A percentile compares a stretch with the other conserved stretches of the same genome.
phyloP scores from a whole-genome alignment of 2,888 invertebrate species.

The Drosophila recens region DNA sequence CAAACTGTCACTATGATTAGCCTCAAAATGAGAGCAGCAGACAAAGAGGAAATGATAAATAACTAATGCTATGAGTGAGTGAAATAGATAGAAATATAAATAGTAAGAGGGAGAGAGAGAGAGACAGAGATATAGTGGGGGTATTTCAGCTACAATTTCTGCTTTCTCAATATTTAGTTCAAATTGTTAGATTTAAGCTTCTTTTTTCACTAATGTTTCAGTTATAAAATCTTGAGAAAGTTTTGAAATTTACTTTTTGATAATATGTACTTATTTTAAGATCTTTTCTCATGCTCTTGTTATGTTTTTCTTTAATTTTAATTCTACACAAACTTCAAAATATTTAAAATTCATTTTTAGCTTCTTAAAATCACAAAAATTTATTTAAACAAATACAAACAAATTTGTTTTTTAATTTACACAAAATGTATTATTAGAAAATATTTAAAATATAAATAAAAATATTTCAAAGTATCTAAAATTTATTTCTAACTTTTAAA shows the following conservation, averaged over 20 bases:
- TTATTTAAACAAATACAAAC: too few species aligned
- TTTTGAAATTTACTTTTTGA: background rate
- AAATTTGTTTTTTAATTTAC: too few species aligned
- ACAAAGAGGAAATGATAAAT: background rate
- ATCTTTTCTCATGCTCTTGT: constrained; percentile 1
- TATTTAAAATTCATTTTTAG: too few species aligned
- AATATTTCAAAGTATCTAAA: background rate
- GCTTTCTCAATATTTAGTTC: constrained; percentile 36
- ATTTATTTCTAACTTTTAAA: background rate
- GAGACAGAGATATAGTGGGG: background rate
- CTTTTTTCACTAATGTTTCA: constrained; percentile 16
- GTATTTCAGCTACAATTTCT: background rate
- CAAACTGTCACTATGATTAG: constrained; percentile 28
- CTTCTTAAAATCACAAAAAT: too few species aligned
- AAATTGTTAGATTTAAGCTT: constrained; percentile 13
- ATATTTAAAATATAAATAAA: background rate
- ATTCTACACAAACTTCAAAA: too few species aligned
- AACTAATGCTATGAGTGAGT: background rate
- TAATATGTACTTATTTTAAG: background rate
- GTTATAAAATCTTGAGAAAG: constrained; percentile 11
- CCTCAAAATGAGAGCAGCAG: constrained; percentile 14
- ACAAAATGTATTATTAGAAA: background rate
- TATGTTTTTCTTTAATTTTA: background rate
- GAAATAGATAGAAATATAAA: background rate
- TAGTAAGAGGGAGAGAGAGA: background rate